Evolutionary conservation across 2,888 invertebrate species (phyloP).

Genomic region (Philhelius pedissequus): DNA sequence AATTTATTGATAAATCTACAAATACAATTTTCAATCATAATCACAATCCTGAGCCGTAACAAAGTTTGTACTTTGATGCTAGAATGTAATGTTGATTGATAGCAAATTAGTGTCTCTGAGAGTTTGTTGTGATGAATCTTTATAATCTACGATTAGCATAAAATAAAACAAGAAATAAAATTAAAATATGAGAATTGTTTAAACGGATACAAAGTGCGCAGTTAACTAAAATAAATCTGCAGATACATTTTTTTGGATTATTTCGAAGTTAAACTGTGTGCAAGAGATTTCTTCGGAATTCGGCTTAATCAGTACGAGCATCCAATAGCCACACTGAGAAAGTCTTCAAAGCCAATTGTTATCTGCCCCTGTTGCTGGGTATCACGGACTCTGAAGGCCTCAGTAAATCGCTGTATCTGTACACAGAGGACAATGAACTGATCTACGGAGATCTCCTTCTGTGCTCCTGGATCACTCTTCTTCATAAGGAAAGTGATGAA

Average conservation of each 20-base stretch:
- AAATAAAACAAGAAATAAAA: constrained; percentile 8
- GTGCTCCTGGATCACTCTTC: constrained; percentile 84
- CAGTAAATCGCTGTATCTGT: constrained; percentile 92
- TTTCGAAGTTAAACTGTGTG: constrained; percentile 34
- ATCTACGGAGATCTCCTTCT: constrained; percentile 87
- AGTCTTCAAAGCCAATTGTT: constrained; percentile 94
- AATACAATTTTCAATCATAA: constrained; percentile 29
- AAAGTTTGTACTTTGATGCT: constrained; percentile 58
- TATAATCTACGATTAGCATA: neutral
- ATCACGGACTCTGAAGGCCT: constrained; percentile 91
- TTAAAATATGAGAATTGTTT: neutral
- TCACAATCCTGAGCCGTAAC: constrained; percentile 38
- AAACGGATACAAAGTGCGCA: constrained; percentile 9
- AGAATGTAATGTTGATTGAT: constrained; percentile 30
- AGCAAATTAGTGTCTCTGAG: constrained; percentile 6
- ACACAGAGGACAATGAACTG: constrained; percentile 93
- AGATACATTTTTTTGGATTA: constrained; percentile 33
- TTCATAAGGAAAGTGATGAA: constrained; percentile 87
- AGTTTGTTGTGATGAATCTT: neutral
- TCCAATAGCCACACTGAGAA: constrained; percentile 89
- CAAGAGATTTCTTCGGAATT: constrained; percentile 37
- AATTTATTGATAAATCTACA: constrained; percentile 43
- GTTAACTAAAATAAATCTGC: constrained; percentile 41
- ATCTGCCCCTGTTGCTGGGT: constrained; percentile 89
- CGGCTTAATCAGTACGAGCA: constrained; percentile 79